Percentiles rank a stretch among this genome's conserved stretches.
These are phyloP conservation scores for Drosophila ficusphila DNA, from an alignment of 1,140 invertebrate genomes.

Conservation along the genomic window DNA sequence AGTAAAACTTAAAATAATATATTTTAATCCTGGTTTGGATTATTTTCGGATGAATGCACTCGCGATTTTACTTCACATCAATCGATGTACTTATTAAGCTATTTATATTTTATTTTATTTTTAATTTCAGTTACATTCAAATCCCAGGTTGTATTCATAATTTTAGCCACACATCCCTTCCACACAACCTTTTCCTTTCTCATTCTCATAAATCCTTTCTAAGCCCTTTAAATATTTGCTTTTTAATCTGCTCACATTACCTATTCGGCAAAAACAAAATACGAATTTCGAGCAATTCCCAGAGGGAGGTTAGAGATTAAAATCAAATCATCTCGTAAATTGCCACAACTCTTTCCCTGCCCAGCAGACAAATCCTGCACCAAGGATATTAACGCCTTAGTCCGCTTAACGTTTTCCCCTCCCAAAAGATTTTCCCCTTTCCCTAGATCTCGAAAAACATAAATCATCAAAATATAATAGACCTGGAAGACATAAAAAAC, in stretches of 20 bases:
- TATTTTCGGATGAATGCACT: no score
- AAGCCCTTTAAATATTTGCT: constrained; percentile 38
- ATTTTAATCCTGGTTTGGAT: no score
- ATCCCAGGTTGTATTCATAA: no score
- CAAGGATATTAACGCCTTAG: constrained; percentile 74
- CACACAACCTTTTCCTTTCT: neutral
- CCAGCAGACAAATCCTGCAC: constrained; percentile 16
- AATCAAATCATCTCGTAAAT: constrained; percentile 71
- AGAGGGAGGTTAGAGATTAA: constrained; percentile 55
- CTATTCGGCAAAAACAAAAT: constrained; percentile 29
- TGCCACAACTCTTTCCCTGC: constrained; percentile 55
- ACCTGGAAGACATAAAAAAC: constrained; percentile 37
- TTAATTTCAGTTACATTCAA: no score
- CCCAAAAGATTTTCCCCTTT: neutral
- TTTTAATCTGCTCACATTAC: constrained; percentile 50
- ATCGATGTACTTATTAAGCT: no score
- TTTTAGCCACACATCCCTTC: neutral
- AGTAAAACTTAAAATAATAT: no score
- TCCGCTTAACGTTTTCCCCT: constrained; percentile 46
- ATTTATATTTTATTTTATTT: no score
- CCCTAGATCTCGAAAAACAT: constrained; percentile 13
- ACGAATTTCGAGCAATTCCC: constrained; percentile 14
- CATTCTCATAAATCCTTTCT: constrained; percentile 5
- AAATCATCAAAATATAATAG: constrained; percentile 68
- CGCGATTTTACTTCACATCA: no score